Evolutionary conservation across 2,113 vertebrate species (phyloP).

Genomic region (Eptesicus fuscus): DNA sequence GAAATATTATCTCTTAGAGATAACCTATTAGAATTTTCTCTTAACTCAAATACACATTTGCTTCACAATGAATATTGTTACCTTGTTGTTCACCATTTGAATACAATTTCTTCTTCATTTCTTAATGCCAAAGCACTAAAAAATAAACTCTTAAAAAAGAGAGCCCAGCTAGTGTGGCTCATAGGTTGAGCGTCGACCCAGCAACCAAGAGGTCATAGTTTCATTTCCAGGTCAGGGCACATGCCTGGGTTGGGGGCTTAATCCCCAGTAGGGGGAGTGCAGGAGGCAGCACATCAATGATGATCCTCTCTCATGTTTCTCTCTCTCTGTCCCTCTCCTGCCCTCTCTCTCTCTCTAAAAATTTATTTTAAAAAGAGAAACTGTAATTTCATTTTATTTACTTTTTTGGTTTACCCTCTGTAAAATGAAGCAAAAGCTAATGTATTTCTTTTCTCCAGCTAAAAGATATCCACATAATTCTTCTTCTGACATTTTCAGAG

Average conservation of each 20-base stretch:
- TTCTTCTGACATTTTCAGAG: constrained; percentile 33
- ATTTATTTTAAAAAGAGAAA: too few species aligned
- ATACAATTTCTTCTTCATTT: neutral
- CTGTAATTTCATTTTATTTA: neutral
- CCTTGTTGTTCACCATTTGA: neutral
- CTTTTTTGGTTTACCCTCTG: neutral
- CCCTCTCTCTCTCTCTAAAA: too few species aligned
- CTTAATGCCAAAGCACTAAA: neutral
- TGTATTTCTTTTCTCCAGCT: neutral
- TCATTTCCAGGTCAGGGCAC: too few species aligned
- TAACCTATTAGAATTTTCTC: neutral
- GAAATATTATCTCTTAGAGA: neutral
- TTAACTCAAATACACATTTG: neutral
- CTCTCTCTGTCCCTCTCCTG: too few species aligned
- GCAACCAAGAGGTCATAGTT: too few species aligned
- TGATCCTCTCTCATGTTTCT: too few species aligned
- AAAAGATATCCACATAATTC: neutral
- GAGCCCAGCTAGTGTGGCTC: too few species aligned
- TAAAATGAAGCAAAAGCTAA: neutral
- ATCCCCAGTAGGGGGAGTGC: too few species aligned
- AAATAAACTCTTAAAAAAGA: neutral
- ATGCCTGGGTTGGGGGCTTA: too few species aligned
- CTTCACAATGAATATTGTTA: neutral
- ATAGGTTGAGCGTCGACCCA: too few species aligned
- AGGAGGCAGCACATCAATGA: too few species aligned